phyloP scores from a whole-genome alignment of 1,140 invertebrate genomes.

The Dufourea novaeangliae region DNA sequence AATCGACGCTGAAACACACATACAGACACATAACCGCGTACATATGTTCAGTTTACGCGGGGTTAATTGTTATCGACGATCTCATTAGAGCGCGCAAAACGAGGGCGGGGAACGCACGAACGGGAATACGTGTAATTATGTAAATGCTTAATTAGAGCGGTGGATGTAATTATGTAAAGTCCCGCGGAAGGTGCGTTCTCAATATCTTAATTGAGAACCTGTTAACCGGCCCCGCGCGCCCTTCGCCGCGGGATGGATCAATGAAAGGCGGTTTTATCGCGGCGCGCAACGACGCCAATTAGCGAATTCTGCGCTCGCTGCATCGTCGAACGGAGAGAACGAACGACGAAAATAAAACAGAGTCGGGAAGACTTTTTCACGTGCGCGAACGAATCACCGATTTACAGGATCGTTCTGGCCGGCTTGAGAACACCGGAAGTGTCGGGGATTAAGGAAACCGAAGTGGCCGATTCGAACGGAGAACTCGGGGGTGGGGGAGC shows the following conservation, averaged over 20 bases:
- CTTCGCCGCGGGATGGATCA: slow-evolving; percentile 46
- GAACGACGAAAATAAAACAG: background rate
- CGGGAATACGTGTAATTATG: slow-evolving; percentile 60
- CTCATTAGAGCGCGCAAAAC: slow-evolving; percentile 55
- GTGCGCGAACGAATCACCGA: background rate
- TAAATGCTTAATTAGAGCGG: slow-evolving; percentile 61
- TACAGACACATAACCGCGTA: background rate
- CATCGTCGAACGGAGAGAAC: background rate
- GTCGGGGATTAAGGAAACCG: slow-evolving; percentile 7
- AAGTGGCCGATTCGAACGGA: too few species aligned
- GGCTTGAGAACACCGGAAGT: background rate
- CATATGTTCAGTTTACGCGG: slow-evolving; percentile 18
- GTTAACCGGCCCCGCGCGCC: slow-evolving; percentile 36
- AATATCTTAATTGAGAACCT: slow-evolving; percentile 63
- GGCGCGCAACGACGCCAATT: slow-evolving; percentile 42
- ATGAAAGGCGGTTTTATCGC: slow-evolving; percentile 40
- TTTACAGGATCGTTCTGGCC: background rate
- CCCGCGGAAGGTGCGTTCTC: slow-evolving; percentile 28
- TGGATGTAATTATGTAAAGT: slow-evolving; percentile 54
- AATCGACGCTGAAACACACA: background rate
- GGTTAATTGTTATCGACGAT: slow-evolving; percentile 64
- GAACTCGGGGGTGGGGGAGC: too few species aligned
- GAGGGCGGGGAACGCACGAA: slow-evolving; percentile 5
- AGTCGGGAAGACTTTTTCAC: background rate
- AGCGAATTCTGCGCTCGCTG: slow-evolving; percentile 2